phyloP scores from a whole-genome alignment of 2,113 vertebrate genomes.

The Lasiurus borealis region DNA sequence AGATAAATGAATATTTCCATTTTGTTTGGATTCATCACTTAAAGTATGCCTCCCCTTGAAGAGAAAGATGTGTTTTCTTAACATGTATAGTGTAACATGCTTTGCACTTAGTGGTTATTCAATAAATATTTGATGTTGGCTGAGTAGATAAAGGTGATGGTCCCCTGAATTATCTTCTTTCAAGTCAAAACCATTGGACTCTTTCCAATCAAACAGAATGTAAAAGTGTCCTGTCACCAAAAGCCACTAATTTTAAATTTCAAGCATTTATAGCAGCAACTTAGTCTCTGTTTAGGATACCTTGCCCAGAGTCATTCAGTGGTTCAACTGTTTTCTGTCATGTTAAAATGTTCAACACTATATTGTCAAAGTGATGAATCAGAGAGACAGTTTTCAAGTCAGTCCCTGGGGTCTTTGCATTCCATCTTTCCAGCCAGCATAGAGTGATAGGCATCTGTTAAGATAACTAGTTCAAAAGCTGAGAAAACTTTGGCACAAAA shows the following conservation, averaged over 20 bases:
- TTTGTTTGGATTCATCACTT: background rate
- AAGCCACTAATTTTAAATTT: slow-evolving; percentile 37
- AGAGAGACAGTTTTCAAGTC: background rate
- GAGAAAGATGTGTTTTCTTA: slow-evolving; percentile 22
- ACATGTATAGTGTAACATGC: background rate
- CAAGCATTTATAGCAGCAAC: background rate
- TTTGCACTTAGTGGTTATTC: background rate
- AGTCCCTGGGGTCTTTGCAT: background rate
- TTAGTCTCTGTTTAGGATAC: background rate
- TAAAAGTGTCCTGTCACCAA: background rate
- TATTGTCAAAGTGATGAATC: slow-evolving; percentile 21
- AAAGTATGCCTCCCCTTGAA: background rate
- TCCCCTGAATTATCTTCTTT: slow-evolving; percentile 36
- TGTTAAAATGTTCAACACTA: background rate
- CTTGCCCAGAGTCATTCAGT: slow-evolving; percentile 1
- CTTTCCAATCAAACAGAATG: slow-evolving; percentile 6
- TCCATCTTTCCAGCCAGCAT: background rate
- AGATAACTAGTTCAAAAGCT: background rate
- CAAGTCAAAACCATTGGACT: background rate
- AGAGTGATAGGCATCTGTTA: background rate
- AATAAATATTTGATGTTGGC: slow-evolving; percentile 29
- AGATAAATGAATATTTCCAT: background rate
- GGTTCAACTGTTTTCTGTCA: background rate
- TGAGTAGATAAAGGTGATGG: background rate
- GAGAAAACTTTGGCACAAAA: background rate